Percentiles rank a stretch among this genome's conserved stretches.
These are phyloP conservation scores for Parasteatoda lunata DNA, from an alignment of 2,888 invertebrate species.

Conservation along the genomic window DNA sequence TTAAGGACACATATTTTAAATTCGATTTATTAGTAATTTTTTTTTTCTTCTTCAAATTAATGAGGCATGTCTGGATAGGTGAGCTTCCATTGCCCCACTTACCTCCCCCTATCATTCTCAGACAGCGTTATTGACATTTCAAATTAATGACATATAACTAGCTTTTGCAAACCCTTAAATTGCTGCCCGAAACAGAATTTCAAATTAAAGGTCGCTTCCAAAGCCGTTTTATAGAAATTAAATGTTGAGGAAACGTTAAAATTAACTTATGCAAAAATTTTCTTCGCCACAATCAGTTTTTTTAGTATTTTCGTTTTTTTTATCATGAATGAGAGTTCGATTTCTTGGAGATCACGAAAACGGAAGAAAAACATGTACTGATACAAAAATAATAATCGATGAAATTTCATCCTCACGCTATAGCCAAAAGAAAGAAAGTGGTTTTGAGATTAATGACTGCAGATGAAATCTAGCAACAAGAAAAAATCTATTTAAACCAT, in stretches of 20 bases:
- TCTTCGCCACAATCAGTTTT: not conserved
- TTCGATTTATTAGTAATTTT: not conserved
- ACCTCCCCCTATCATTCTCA: slow-evolving; percentile 11
- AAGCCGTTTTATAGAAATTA: not conserved
- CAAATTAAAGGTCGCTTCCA: slow-evolving; percentile 15
- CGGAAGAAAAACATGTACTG: slow-evolving; percentile 8
- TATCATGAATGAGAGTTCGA: slow-evolving; percentile 10
- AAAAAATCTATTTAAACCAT: not conserved
- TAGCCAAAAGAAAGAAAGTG: slow-evolving; percentile 11
- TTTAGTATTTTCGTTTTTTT: not conserved
- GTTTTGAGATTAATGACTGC: slow-evolving; percentile 21
- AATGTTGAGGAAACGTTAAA: not conserved
- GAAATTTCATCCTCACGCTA: slow-evolving; percentile 15
- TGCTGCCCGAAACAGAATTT: not conserved
- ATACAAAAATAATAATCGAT: slow-evolving; percentile 16
- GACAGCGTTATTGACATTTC: slow-evolving; percentile 42
- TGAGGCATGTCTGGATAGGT: slow-evolving; percentile 16
- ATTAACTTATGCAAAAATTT: slow-evolving; percentile 1
- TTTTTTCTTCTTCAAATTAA: slow-evolving; percentile 25
- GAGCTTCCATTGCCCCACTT: not conserved
- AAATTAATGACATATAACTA: slow-evolving; percentile 35
- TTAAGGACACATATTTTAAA: slow-evolving; percentile 9
- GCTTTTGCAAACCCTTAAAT: not conserved
- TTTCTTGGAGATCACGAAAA: slow-evolving; percentile 11
- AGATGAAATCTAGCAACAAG: not conserved